Percentiles rank a stretch among this genome's conserved stretches.
These are phyloP conservation scores for Amphilophus citrinellus DNA, from an alignment of 2,113 vertebrate species.

Conservation along the genomic window DNA sequence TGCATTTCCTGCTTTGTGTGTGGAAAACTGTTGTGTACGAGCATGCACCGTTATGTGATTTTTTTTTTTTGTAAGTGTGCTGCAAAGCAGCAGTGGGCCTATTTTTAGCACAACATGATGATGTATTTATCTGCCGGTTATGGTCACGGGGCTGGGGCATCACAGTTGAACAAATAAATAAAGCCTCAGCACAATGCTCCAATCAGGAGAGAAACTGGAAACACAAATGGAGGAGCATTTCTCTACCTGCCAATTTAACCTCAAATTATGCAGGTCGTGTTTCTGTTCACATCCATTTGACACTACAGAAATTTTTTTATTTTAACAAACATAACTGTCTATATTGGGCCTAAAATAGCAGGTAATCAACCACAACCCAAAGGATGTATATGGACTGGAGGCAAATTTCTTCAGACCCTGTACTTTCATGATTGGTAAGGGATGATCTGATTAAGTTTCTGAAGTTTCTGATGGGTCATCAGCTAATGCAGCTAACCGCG, in stretches of 20 bases:
- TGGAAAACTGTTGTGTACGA: neutral
- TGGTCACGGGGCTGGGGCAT: conserved; percentile 39
- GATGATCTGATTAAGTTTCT: too few relatives aligned
- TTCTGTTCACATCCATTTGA: neutral
- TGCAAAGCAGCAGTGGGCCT: conserved; percentile 24
- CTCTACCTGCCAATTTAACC: conserved; percentile 11
- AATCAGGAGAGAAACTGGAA: conserved; percentile 37
- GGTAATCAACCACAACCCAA: neutral
- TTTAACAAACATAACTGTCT: neutral
- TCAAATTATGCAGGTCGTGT: neutral
- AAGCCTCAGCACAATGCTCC: conserved; percentile 31
- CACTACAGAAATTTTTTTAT: neutral
- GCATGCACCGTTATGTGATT: neutral
- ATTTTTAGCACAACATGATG: conserved; percentile 65
- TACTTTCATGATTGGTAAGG: too few relatives aligned
- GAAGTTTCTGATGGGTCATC: neutral
- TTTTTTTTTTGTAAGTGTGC: neutral
- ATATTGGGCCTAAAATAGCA: neutral
- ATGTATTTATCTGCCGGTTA: conserved; percentile 57
- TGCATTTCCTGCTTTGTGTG: neutral
- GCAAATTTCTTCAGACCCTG: neutral
- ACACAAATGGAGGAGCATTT: conserved; percentile 15
- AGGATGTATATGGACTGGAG: neutral
- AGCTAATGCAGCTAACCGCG: neutral
- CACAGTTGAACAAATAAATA: conserved; percentile 41